phyloP scores from a whole-genome alignment of 2,888 invertebrate genomes.

The Prostheceraeus crozeri region DNA sequence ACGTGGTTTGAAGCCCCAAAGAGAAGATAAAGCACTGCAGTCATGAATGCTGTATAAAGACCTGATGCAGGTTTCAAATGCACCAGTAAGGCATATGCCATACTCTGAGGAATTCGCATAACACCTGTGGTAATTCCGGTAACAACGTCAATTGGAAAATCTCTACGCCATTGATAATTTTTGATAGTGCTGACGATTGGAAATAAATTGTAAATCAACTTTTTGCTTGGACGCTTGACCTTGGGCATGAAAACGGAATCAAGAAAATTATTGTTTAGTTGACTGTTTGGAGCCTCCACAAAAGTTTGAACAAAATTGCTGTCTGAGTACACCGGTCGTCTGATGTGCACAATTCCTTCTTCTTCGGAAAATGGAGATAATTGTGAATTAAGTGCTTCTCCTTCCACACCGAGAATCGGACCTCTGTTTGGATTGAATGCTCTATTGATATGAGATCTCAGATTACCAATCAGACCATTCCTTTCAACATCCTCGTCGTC shows the following conservation, averaged over 20 bases:
- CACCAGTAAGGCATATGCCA: slow-evolving; percentile 37
- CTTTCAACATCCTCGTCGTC: too few relatives aligned
- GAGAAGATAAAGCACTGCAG: slow-evolving; percentile 32
- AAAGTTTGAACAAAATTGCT: slow-evolving; percentile 30
- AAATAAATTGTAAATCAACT: slow-evolving; percentile 22
- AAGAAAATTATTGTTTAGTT: not conserved
- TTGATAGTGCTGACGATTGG: slow-evolving; percentile 31
- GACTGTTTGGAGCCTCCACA: slow-evolving; percentile 10
- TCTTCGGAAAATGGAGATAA: slow-evolving; percentile 31
- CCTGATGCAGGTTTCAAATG: slow-evolving; percentile 34
- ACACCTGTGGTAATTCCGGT: slow-evolving; percentile 34
- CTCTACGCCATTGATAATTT: slow-evolving; percentile 20
- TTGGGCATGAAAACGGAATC: slow-evolving; percentile 30
- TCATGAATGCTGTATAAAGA: slow-evolving; percentile 34
- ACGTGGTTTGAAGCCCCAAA: slow-evolving; percentile 36
- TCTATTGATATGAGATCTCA: too few relatives aligned
- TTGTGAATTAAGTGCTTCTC: slow-evolving; percentile 27
- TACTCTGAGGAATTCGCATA: slow-evolving; percentile 38
- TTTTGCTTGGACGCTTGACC: not conserved
- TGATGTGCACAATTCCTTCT: slow-evolving; percentile 34
- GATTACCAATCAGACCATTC: too few relatives aligned
- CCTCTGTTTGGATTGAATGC: too few relatives aligned
- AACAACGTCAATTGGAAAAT: slow-evolving; percentile 35
- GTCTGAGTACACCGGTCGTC: slow-evolving; percentile 36
- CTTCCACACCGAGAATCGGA: slow-evolving; percentile 36